Evolutionary conservation across 2,113 vertebrate genomes (phyloP).

Genomic region (Epinephelus lanceolatus): DNA sequence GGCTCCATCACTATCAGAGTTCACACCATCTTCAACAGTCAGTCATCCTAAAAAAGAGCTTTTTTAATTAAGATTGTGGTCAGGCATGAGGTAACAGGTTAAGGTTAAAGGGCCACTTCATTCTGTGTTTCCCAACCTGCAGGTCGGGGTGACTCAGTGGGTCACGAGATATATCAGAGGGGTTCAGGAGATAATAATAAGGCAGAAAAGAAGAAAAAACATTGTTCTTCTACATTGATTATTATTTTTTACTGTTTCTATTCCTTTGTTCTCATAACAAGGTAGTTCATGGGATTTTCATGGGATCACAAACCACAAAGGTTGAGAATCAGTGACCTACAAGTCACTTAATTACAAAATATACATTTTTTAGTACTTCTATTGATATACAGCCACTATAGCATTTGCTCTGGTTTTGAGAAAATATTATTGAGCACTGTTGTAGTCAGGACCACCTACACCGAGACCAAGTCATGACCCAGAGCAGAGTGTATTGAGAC

Average conservation of each 20-base stretch:
- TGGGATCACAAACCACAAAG: background rate
- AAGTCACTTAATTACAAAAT: no score
- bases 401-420: background rate
- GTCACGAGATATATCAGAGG: background rate
- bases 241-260: background rate
- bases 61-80: background rate
- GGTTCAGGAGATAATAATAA: no score
- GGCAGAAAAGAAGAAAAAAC: background rate
- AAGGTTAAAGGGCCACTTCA: background rate
- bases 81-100: background rate
- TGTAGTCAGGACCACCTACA: no score
- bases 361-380: background rate
- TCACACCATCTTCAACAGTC: background rate
- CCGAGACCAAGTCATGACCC: no score
- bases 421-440: background rate
- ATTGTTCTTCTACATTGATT: background rate
- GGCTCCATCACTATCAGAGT: constrained; percentile 22
- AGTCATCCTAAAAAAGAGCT: background rate
- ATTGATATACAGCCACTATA: background rate
- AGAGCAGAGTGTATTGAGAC: no score
- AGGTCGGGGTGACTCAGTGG: background rate
- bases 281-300: no score
- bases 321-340: background rate
- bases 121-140: background rate
- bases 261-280: no score